phyloP scores from a whole-genome alignment of 1,140 invertebrate genomes.

The Phortica variegata region DNA sequence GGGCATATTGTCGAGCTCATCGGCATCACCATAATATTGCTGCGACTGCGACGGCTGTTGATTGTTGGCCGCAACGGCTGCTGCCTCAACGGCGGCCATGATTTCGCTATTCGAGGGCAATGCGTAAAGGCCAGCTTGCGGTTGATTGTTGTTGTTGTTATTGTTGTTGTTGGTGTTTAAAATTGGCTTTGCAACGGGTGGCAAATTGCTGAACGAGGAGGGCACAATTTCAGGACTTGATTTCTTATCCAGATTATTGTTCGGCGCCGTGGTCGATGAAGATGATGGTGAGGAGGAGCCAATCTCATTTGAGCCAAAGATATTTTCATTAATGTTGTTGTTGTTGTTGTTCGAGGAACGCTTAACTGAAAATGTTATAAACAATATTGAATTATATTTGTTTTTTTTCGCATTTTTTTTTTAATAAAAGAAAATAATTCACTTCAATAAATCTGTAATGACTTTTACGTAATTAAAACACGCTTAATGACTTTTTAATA shows the following conservation, averaged over 20 bases:
- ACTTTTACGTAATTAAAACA: too few relatives aligned
- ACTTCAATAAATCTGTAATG: too few relatives aligned
- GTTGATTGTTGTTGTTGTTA: conserved; percentile 15
- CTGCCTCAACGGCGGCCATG: conserved; percentile 45
- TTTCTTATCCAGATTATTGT: conserved; percentile 37
- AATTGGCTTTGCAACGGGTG: conserved; percentile 14
- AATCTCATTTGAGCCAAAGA: neutral
- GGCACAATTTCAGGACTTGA: conserved; percentile 55
- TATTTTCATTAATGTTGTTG: neutral
- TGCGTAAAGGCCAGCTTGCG: conserved; percentile 29
- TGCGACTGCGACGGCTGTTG: too few relatives aligned
- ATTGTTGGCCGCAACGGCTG: conserved; percentile 37
- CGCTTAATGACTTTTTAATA: too few relatives aligned
- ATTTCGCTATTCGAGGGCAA: conserved; percentile 47
- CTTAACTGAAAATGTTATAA: conserved; percentile 1
- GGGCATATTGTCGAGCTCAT: conserved; percentile 17
- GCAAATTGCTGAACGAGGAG: conserved; percentile 42
- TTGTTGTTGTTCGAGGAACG: conserved; percentile 10
- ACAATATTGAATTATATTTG: conserved; percentile 27
- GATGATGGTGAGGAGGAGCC: neutral
- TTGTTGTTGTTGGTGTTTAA: conserved; percentile 8
- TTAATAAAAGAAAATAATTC: too few relatives aligned
- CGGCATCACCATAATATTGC: conserved; percentile 23
- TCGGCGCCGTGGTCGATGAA: conserved; percentile 4
- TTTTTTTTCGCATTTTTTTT: too few relatives aligned